Percentiles rank a stretch among this genome's conserved stretches.
Conservation (phyloP, 1,140 invertebrate species). For the Euschistus heros region DNA sequence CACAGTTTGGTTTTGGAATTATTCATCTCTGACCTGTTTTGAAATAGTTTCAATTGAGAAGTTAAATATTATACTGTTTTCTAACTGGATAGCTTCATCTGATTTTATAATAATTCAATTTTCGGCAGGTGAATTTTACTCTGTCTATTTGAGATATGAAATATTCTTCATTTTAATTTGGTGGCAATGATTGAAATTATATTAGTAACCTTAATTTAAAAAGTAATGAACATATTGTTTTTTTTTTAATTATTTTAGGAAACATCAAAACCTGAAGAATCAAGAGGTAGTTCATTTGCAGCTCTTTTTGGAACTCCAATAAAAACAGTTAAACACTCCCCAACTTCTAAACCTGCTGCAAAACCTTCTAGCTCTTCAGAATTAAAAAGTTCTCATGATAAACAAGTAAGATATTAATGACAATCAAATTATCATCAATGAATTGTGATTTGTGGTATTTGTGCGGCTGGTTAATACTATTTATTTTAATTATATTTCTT, state of each 20-base stretch:
- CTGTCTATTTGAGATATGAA: too few relatives aligned
- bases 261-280: conserved; percentile 38
- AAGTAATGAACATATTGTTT: too few relatives aligned
- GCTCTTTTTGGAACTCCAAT: conserved; percentile 71
- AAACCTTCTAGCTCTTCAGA: conserved; percentile 40
- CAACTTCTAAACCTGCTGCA: conserved; percentile 38
- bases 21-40: too few relatives aligned
- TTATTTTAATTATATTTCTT: background rate
- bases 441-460: background rate
- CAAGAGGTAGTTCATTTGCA: conserved; percentile 53
- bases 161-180: too few relatives aligned
- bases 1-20: too few relatives aligned
- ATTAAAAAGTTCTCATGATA: conserved; percentile 28
- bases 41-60: too few relatives aligned
- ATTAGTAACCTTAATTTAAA: too few relatives aligned
- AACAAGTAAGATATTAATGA: conserved; percentile 23
- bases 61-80: too few relatives aligned
- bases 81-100: too few relatives aligned
- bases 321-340: conserved; percentile 40
- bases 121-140: too few relatives aligned
- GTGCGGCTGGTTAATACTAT: background rate
- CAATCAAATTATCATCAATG: background rate
- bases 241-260: conserved; percentile 22
- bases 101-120: too few relatives aligned
- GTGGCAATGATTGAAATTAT: too few relatives aligned